Evolutionary conservation across 1,140 invertebrate genomes (phyloP), one percentile per base, ranked within the genome.

Genomic region (Trissolcus basalis): DNA sequence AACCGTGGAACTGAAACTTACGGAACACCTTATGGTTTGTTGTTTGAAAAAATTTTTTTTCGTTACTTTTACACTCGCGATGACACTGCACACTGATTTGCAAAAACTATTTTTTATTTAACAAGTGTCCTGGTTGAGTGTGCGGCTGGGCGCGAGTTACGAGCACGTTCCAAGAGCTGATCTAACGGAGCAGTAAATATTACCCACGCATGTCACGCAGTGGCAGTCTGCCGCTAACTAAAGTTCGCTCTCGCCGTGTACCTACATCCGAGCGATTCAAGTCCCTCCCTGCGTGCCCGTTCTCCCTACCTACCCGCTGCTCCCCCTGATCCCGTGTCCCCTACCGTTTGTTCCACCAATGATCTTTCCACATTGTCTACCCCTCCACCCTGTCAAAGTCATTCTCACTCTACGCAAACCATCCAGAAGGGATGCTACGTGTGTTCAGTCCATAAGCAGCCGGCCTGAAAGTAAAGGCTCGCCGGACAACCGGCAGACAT

Each of bases 161-260:
- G 48, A 54, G 16, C 53, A 53, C 50, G 50, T 56, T 67, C 45
- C 10, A 48, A 55, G 12, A 12, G 36, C 35, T 55, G 14, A 45
- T 48, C 41, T 10, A 33, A 56, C 44, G 10, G 35, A 50, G 15
- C 0, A 9, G 54, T 36, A 47, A 72, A 72, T 61, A 65, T 54
- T 44, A 72, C 60, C 55, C 64, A 81, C 74, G 61, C 72, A 80
- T 58, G 35, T 68, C 72, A 70, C 48, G 33, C 72, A 53, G 59
- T 82, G 82, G 83, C 87, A 87, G 86, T 81, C 84, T 80, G 82
- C 85, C 87, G 85, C 85, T 85, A 82, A 88, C 86, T 88, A 83
- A 87, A 78, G 80, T 71, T 68, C 58, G 68, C 60, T 73, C 72
- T 64, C 61, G 73, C 60, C 39, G 27, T 68, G 58, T 77, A 77